Conservation (phyloP, 2,888 invertebrate species). For the Epistrophella euchroma region DNA sequence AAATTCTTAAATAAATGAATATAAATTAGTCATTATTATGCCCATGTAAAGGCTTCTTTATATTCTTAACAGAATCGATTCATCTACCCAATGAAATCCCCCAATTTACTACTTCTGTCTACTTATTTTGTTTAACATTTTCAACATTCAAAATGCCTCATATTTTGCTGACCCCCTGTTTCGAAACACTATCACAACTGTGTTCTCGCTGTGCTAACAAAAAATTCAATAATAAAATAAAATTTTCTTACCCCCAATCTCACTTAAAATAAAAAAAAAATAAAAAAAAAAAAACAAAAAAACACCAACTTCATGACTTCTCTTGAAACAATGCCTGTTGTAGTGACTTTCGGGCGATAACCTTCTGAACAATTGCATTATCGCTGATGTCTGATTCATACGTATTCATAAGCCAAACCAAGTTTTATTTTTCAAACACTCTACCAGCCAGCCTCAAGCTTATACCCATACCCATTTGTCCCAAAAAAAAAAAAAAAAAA, state of each 20-base stretch:
- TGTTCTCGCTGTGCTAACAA: not conserved
- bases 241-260: not conserved
- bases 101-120: not conserved
- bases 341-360: slow-evolving; percentile 59
- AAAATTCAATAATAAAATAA: not conserved
- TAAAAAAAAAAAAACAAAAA: slow-evolving; percentile 1
- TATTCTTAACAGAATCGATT: too few species aligned
- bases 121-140: not conserved
- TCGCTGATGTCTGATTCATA: slow-evolving; percentile 65
- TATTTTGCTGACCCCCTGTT: slow-evolving; percentile 30
- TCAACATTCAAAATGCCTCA: not conserved
- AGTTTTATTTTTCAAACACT: not conserved
- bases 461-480: slow-evolving; percentile 15
- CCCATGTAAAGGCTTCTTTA: too few species aligned
- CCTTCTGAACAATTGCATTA: slow-evolving; percentile 63
- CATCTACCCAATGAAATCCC: not conserved
- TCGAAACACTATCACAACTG: slow-evolving; percentile 27
- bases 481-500: slow-evolving; percentile 3
- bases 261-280: not conserved
- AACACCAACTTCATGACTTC: slow-evolving; percentile 51
- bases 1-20: too few species aligned
- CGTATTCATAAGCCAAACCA: not conserved
- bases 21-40: too few species aligned
- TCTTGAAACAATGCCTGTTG: slow-evolving; percentile 45
- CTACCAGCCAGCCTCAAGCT: slow-evolving; percentile 25